Base-by-base conservation (phyloP, 2,113 vertebrate species). In the Anhinga rufa region DNA sequence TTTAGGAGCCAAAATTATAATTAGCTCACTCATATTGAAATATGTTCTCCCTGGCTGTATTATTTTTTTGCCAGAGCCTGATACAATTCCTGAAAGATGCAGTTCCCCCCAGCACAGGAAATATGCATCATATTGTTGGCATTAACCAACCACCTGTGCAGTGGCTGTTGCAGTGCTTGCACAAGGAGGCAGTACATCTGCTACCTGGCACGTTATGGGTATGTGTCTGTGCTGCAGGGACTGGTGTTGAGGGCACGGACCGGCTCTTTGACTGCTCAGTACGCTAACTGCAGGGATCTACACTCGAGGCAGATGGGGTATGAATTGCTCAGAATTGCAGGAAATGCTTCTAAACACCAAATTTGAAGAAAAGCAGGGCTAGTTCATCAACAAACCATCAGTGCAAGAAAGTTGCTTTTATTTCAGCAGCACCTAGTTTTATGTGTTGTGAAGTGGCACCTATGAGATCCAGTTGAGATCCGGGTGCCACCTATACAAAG, bases 1-100 rank as follows among this genome's bases (percentile, higher is more conserved):
- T 90, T 95, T 93, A 90, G 81, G 65, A 96, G 91, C 96, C 94
- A 96, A 95, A 96, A 96, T 97, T 91, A 88, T 96, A 98, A 98
- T 97, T 97, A 97, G 86, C 92, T 96, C 75, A 77, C 94, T 96
- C 86, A 79, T 88, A 88, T 26, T 92, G 90, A 97, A 97, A 94
- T 97, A 96, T 91, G 75, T 92, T 94, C 89, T 92, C 86, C 86
- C 68, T 93, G 85, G 85, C 46, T 94, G 57, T 92, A 52, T 92
- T 71, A n/a, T 46, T 89, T 92, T 96, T 97, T 96, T 93, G 68
- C 95, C 91, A 96, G 88, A 89, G 13, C 62, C 57, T 76, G 82
- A 82, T 96, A 81, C 36, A 87, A 26, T 95, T 96, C 87, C 86
- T 96, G 92, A 92, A 97, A 90, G 85, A 55, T 70, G 71, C 71